A percentile compares a stretch with the other conserved stretches of the same genome.
Conservation (phyloP, 2,888 invertebrate genomes). For the Latheticus oryzae region DNA sequence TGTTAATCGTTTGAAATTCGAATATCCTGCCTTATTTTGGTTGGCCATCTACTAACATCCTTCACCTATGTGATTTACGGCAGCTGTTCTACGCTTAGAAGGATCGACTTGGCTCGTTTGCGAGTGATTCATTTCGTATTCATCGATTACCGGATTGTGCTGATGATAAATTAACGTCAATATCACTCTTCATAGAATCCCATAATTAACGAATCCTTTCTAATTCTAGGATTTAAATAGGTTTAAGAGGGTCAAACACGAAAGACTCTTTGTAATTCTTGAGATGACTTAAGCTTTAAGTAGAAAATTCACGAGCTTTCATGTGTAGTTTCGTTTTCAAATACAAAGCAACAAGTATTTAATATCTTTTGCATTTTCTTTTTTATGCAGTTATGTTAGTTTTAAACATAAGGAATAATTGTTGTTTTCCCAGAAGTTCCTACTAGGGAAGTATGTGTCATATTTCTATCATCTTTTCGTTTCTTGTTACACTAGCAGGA, state of each 20-base stretch:
- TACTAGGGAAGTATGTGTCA: too few species aligned
- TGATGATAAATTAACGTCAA: constrained; percentile 47
- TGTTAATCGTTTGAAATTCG: constrained; percentile 65
- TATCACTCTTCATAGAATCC: constrained; percentile 32
- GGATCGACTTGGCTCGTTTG: constrained; percentile 48
- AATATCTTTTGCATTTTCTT: neutral
- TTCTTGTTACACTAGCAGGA: constrained; percentile 27
- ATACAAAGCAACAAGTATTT: constrained; percentile 3
- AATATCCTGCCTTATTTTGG: constrained; percentile 64
- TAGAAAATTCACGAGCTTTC: too few species aligned
- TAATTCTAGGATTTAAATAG: too few species aligned
- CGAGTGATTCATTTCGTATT: constrained; percentile 52
- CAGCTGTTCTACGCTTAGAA: constrained; percentile 50
- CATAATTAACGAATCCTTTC: constrained; percentile 33
- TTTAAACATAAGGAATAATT: too few species aligned
- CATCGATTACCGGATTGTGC: constrained; percentile 49
- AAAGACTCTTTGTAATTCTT: too few species aligned
- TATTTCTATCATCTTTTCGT: constrained; percentile 41
- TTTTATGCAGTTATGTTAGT: too few species aligned
- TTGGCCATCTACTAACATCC: constrained; percentile 59
- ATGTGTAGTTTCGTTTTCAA: neutral
- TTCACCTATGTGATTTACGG: constrained; percentile 53
- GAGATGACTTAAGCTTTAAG: too few species aligned
- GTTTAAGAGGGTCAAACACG: too few species aligned
- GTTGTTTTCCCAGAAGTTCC: too few species aligned